phyloP scores from a whole-genome alignment of 1,140 invertebrate species.

The Thaumetopoea pityocampa region DNA sequence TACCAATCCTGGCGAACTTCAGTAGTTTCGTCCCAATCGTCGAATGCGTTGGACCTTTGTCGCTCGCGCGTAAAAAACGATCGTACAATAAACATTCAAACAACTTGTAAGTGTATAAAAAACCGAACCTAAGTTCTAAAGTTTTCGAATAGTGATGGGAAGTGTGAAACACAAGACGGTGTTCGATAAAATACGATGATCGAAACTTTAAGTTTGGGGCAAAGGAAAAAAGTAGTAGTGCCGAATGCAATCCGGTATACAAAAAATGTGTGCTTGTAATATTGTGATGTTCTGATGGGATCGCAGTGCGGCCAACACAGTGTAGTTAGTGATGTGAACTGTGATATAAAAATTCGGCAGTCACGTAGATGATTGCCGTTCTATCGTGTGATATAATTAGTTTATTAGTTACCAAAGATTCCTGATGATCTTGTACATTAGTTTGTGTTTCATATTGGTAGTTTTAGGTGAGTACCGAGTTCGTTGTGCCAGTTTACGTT shows the following conservation, averaged over 20 bases:
- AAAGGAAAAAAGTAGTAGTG: constrained; percentile 56
- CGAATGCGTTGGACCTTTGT: constrained; percentile 40
- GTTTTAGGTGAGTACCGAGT: constrained; percentile 61
- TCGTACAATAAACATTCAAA: constrained; percentile 60
- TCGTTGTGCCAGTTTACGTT: constrained; percentile 12
- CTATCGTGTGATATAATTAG: constrained; percentile 66
- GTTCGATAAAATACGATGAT: constrained; percentile 50
- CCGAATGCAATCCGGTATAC: constrained; percentile 55
- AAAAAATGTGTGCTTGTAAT: constrained; percentile 62
- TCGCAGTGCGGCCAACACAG: constrained; percentile 59
- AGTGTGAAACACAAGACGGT: constrained; percentile 22
- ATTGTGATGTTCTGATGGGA: constrained; percentile 70
- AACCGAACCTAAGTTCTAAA: constrained; percentile 30
- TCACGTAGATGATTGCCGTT: constrained; percentile 67
- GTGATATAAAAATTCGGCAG: constrained; percentile 66
- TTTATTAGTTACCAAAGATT: constrained; percentile 74
- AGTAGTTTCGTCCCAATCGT: constrained; percentile 59
- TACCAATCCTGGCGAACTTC: constrained; percentile 64
- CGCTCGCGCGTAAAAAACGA: constrained; percentile 39
- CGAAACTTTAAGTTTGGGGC: constrained; percentile 53
- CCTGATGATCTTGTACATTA: constrained; percentile 75
- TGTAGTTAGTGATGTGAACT: constrained; percentile 69
- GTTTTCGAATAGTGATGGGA: constrained; percentile 41
- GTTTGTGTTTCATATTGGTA: constrained; percentile 74
- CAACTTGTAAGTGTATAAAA: constrained; percentile 49